A percentile compares a stretch with the other conserved stretches of the same genome.
phyloP scores from a whole-genome alignment of 2,113 vertebrate species.

The Oncorhynchus kisutch region DNA sequence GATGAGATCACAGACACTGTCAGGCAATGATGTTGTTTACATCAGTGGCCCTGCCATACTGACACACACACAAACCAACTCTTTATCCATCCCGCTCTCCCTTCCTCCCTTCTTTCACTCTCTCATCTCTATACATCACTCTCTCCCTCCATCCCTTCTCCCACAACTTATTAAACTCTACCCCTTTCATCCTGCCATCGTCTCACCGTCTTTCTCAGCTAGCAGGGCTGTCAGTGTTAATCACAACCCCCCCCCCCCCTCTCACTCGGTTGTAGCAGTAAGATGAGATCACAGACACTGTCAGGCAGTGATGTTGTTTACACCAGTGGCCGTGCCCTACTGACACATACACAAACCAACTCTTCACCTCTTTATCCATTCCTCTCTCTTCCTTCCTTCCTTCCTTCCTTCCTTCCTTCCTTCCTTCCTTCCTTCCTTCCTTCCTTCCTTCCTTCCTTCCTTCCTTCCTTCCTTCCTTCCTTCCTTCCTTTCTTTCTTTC shows the following conservation, averaged over 20 bases:
- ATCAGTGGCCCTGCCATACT: constrained; percentile 46
- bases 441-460: too few relatives aligned
- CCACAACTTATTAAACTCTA: neutral
- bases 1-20: constrained; percentile 41
- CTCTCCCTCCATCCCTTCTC: constrained; percentile 24
- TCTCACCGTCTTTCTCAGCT: constrained; percentile 20
- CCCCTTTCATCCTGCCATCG: constrained; percentile 12
- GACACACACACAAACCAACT: constrained; percentile 25
- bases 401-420: too few relatives aligned
- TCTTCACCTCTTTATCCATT: constrained; percentile 35
- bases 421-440: too few relatives aligned
- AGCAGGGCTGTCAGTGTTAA: too few relatives aligned
- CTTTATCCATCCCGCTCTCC: constrained; percentile 43
- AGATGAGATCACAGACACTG: constrained; percentile 41
- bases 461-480: too few relatives aligned
- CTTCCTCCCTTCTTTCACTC: neutral
- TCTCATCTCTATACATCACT: neutral
- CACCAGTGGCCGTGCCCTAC: constrained; percentile 46
- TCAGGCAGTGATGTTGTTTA: constrained; percentile 39
- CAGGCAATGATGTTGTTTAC: constrained; percentile 41
- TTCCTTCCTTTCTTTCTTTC: too few relatives aligned
- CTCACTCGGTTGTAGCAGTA: constrained; percentile 5
- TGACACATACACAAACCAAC: constrained; percentile 27
- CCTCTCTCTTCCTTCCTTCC: constrained; percentile 16
- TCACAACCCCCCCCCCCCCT: neutral